Evolutionary conservation across 2,888 invertebrate species (phyloP).

Genomic region (Aphelenchoides bicaudatus): DNA sequence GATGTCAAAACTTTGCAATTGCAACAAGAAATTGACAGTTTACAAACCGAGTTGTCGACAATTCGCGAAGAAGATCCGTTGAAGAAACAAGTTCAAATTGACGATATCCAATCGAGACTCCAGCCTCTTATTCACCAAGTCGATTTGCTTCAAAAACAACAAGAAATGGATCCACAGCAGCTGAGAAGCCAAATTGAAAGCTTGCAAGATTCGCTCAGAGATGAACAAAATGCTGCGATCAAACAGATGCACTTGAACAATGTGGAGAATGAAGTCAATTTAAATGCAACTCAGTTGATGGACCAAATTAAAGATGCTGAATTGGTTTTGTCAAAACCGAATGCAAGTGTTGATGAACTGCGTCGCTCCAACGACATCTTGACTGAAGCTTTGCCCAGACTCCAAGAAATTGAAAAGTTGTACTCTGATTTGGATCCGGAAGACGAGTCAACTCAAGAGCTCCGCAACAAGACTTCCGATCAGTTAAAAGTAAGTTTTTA

Average conservation of each 20-base stretch:
- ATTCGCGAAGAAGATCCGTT: no score
- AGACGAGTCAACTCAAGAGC: conserved; percentile 8
- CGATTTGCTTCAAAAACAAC: no score
- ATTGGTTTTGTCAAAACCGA: conserved; percentile 18
- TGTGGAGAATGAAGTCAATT: conserved; percentile 20
- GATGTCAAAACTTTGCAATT: neutral
- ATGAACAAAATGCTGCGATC: conserved; percentile 6
- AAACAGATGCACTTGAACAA: conserved; percentile 18
- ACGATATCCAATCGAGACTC: no score
- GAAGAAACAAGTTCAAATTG: no score
- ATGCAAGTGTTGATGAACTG: conserved; percentile 25
- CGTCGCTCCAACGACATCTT: conserved; percentile 21
- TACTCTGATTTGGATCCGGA: conserved; percentile 21
- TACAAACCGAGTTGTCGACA: no score
- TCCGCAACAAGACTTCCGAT: conserved; percentile 16
- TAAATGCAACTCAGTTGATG: neutral
- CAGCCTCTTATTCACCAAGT: no score
- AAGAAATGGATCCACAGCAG: neutral
- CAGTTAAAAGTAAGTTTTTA: no score
- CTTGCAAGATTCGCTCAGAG: conserved; percentile 21
- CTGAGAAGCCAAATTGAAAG: conserved; percentile 21
- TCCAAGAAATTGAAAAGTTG: conserved; percentile 10
- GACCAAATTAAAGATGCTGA: conserved; percentile 22
- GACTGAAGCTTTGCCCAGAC: conserved; percentile 5
- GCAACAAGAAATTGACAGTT: no score